A percentile compares a stretch with the other conserved stretches of the same genome.
Conservation (phyloP, 2,888 invertebrate genomes). For the Lasioglossum figueresi region DNA sequence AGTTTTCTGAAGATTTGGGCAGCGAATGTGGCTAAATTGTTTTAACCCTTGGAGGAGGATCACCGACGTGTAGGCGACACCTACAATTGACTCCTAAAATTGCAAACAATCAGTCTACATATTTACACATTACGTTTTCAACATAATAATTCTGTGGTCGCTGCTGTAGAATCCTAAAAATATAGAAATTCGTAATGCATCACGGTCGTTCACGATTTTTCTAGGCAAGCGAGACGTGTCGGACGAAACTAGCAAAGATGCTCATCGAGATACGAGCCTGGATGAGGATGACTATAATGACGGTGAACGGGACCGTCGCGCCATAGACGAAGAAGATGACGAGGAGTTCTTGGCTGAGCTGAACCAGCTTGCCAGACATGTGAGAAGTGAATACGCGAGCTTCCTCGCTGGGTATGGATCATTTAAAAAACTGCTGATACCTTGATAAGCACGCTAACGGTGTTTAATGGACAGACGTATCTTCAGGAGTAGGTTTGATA, state of each 20-base stretch:
- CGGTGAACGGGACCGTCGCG: conserved; percentile 71
- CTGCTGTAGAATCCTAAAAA: background rate
- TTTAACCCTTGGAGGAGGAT: background rate
- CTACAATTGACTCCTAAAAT: background rate
- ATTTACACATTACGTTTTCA: background rate
- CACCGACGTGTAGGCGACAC: background rate
- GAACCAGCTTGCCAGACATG: conserved; percentile 46
- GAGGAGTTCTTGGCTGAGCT: conserved; percentile 74
- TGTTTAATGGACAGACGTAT: background rate
- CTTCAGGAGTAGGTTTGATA: conserved; percentile 40
- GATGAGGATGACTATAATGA: conserved; percentile 63
- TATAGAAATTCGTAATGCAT: background rate
- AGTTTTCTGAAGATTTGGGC: background rate
- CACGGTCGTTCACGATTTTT: conserved; percentile 20
- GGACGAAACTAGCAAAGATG: conserved; percentile 41
- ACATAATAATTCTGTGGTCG: background rate
- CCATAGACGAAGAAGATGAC: conserved; percentile 77
- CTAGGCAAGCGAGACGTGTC: conserved; percentile 75
- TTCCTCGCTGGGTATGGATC: conserved; percentile 34
- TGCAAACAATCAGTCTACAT: background rate
- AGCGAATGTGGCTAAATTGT: background rate
- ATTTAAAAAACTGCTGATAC: conserved; percentile 2
- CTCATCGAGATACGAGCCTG: conserved; percentile 41
- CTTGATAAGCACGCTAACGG: conserved; percentile 3
- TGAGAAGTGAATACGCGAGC: conserved; percentile 36